Evolutionary conservation across 2,888 invertebrate genomes (phyloP), one percentile per base, ranked within the genome.

Genomic region (Epirrhoe alternata): DNA sequence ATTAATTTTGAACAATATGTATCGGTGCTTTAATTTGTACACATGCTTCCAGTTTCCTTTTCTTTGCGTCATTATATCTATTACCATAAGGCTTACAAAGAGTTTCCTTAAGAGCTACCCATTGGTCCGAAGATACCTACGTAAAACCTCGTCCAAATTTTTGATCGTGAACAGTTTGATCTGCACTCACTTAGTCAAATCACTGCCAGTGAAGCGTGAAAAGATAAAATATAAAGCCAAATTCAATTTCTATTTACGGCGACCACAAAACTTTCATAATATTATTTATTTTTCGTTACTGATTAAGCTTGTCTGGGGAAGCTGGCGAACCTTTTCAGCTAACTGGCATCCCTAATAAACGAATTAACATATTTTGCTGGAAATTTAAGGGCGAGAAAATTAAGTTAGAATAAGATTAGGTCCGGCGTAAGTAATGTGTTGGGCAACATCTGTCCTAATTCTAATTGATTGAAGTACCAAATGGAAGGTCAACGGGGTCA

Each of bases 331-430:
- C 71, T 66, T 66, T 69, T 51, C 58, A 67, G 67, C 71, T 67
- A 57, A 70, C 71, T 74, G 78, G 76, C 75, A 66, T 72, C 53
- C 73, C 80, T 81, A 81, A 79, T 70, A 76, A 78, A 71, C 64
- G 74, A 85, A 85, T 86, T 86, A 85, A 85, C 84, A 86, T 86
- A 86, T 84, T 86, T 83, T 81, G 82, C 69, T 66, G 76, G 73
- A 77, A 67, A 84, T 78, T 83, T 81, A 74, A 68, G 73, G 75
- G 74, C 74, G 76, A 81, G 75, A 69, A 76, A 81, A 85, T 85
- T 82, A 82, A 85, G 80, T 82, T 79, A 73, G 80, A 85, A 82
- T 82, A 81, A 82, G 82, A 85, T 85, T 83, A 80, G 81, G 83
- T 80, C 77, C 74, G 71, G 78, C 77, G 80, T 78, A 81, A 84